These are phyloP conservation scores for Protobothrops mucrosquamatus DNA, from an alignment of 2,113 vertebrate species.

Conservation along the genomic window DNA sequence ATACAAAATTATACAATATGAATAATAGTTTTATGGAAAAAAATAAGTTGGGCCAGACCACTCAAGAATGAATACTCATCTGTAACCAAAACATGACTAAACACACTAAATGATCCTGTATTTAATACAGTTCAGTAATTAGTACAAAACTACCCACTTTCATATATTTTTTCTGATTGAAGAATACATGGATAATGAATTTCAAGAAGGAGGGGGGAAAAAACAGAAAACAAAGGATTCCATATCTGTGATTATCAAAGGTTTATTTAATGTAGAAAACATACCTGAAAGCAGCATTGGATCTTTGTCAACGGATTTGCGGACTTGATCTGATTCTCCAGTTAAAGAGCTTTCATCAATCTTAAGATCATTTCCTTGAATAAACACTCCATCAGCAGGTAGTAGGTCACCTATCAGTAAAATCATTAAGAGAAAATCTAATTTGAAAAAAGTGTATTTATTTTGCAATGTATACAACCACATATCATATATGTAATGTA, in stretches of 20 bases:
- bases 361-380: slow-evolving; percentile 97
- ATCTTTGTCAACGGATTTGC: slow-evolving; percentile 91
- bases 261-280: not conserved
- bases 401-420: slow-evolving; percentile 87
- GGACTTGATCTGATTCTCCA: slow-evolving; percentile 97
- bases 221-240: not conserved
- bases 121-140: not conserved
- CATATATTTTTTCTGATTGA: not conserved
- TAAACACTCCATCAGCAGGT: slow-evolving; percentile 91
- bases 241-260: not conserved
- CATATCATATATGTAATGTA: not conserved
- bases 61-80: not conserved
- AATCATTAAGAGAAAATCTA: not conserved
- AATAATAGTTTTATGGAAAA: not conserved
- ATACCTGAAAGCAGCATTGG: slow-evolving; percentile 97
- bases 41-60: not conserved
- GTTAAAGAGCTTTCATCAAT: slow-evolving; percentile 98
- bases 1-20: not conserved
- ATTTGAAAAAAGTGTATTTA: not conserved
- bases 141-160: not conserved
- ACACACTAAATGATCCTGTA: not conserved
- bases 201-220: not conserved
- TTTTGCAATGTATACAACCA: not conserved
- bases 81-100: not conserved
- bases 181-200: not conserved